Evolutionary conservation across 2,113 vertebrate genomes (phyloP).

Genomic region (Silurus asotus): DNA sequence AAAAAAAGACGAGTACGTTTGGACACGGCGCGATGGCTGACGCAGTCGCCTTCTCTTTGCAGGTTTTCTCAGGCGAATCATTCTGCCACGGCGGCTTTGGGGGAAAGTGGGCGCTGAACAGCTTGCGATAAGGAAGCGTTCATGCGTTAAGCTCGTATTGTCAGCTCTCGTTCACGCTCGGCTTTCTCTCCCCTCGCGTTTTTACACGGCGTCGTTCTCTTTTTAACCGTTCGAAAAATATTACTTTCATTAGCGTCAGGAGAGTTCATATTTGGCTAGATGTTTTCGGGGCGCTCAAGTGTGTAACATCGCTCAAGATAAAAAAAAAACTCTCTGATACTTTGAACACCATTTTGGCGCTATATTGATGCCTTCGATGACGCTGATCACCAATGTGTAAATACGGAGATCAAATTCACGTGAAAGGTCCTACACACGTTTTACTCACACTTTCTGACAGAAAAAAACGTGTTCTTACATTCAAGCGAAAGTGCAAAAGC

Average conservation of each 20-base stretch:
- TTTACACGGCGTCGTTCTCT: background rate
- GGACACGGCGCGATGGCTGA: background rate
- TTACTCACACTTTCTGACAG: background rate
- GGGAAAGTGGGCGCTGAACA: conserved; percentile 3
- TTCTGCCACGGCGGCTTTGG: conserved; percentile 1
- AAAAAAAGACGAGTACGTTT: background rate
- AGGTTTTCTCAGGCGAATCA: conserved; percentile 16
- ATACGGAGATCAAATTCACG: background rate
- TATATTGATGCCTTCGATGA: background rate
- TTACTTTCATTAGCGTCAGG: conserved; percentile 7
- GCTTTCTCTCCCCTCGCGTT: conserved; percentile 4
- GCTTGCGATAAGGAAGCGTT: conserved; percentile 41
- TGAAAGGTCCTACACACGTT: background rate
- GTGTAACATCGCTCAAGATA: background rate
- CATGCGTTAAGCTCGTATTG: conserved; percentile 22
- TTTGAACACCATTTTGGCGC: background rate
- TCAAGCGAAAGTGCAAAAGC: background rate
- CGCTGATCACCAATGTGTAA: background rate
- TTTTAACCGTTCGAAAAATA: background rate
- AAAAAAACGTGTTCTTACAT: background rate
- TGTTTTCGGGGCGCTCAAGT: background rate
- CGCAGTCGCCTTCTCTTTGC: background rate
- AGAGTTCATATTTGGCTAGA: background rate
- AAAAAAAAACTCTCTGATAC: no score
- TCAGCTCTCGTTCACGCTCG: conserved; percentile 28